Conservation (phyloP, 1,140 invertebrate genomes). For the Platyura marginata region DNA sequence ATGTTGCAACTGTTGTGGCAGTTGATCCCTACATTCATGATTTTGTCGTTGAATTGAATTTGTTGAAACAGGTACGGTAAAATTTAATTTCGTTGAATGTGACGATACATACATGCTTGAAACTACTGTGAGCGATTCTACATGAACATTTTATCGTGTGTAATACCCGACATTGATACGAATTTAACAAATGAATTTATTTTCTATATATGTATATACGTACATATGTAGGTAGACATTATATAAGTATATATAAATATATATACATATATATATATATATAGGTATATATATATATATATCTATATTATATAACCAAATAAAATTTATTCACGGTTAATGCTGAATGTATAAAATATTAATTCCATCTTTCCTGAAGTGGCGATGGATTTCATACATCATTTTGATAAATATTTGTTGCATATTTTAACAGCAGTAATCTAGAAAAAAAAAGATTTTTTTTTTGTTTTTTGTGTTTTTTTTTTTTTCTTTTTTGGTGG, state of each 20-base stretch:
- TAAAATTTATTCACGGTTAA: too few relatives aligned
- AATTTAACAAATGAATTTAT: neutral
- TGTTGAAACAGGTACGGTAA: neutral
- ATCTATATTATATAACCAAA: too few relatives aligned
- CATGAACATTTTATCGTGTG: neutral
- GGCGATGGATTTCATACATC: too few relatives aligned
- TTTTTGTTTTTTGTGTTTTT: too few relatives aligned
- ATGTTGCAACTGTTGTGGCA: neutral
- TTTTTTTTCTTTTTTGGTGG: too few relatives aligned
- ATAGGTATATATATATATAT: neutral
- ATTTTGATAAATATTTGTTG: too few relatives aligned
- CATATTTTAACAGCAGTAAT: too few relatives aligned
- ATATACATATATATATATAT: neutral
- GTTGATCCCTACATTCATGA: neutral
- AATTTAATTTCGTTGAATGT: constrained; percentile 1
- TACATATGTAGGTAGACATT: neutral
- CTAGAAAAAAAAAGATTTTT: too few relatives aligned
- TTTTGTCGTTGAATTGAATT: neutral
- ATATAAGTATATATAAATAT: neutral
- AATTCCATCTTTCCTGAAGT: too few relatives aligned
- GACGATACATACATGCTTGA: neutral
- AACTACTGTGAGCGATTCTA: too few relatives aligned
- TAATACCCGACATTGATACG: neutral
- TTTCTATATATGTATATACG: too few relatives aligned
- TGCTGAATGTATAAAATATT: too few relatives aligned